Conservation (phyloP, 2,888 invertebrate genomes). For the Polietes domitor region DNA sequence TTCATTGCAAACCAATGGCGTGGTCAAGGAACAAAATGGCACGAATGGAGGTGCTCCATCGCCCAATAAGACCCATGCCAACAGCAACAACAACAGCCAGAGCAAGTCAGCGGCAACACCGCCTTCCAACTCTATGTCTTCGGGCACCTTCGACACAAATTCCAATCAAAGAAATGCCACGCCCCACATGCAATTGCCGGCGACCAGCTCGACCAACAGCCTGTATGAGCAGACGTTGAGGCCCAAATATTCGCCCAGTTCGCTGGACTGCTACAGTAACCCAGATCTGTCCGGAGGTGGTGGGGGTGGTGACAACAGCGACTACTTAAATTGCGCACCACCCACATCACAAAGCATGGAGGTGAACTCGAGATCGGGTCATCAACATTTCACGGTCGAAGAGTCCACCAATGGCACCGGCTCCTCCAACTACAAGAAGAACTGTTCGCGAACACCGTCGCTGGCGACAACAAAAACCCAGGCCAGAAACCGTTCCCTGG, state of each 20-base stretch:
- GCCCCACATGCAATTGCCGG: conserved; percentile 52
- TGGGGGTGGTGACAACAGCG: conserved; percentile 70
- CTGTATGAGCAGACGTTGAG: conserved; percentile 75
- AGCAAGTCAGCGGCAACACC: conserved; percentile 72
- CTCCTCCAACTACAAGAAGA: conserved; percentile 50
- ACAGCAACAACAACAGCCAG: conserved; percentile 43
- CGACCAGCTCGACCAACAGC: conserved; percentile 59
- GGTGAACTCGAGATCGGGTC: conserved; percentile 10
- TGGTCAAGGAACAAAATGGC: conserved; percentile 81
- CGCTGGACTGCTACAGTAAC: conserved; percentile 76
- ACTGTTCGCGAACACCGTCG: conserved; percentile 32
- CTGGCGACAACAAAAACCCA: conserved; percentile 8
- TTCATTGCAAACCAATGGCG: conserved; percentile 77
- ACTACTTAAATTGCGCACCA: conserved; percentile 67
- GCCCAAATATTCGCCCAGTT: conserved; percentile 74
- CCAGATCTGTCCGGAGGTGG: conserved; percentile 70
- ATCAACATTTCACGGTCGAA: conserved; percentile 5
- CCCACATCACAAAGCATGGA: conserved; percentile 46
- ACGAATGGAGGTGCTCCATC: conserved; percentile 81
- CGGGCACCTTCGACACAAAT: conserved; percentile 78
- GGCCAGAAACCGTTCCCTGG: conserved; percentile 35
- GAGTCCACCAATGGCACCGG: conserved; percentile 45
- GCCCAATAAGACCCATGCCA: conserved; percentile 70
- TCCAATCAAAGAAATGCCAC: conserved; percentile 65
- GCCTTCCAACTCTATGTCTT: conserved; percentile 59